phyloP scores from a whole-genome alignment of 2,888 invertebrate species.

The Xylota segnis region DNA sequence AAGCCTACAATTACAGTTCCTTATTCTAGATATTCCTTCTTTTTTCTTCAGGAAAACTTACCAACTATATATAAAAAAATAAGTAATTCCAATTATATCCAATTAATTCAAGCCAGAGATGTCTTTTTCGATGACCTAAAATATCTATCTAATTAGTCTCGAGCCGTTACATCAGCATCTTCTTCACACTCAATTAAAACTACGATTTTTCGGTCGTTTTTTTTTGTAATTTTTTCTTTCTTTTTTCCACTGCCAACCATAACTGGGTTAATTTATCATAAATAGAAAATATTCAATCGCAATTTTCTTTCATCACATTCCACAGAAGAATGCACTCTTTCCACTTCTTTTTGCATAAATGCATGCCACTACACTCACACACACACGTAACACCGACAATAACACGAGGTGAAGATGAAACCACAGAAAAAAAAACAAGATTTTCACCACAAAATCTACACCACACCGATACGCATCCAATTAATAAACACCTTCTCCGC shows the following conservation, averaged over 20 bases:
- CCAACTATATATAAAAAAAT: neutral
- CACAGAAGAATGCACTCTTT: slow-evolving; percentile 67
- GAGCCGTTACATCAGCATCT: neutral
- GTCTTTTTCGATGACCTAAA: neutral
- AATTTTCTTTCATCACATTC: slow-evolving; percentile 60
- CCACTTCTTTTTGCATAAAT: slow-evolving; percentile 60
- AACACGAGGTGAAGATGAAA: slow-evolving; percentile 62
- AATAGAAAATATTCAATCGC: slow-evolving; percentile 62
- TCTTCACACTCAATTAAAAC: slow-evolving; percentile 2
- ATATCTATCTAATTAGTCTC: slow-evolving; percentile 21
- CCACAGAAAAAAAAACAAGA: slow-evolving; percentile 29
- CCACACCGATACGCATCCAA: slow-evolving; percentile 10
- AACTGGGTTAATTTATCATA: slow-evolving; percentile 63
- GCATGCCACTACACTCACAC: slow-evolving; percentile 37
- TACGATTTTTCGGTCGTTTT: slow-evolving; percentile 18
- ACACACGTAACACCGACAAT: slow-evolving; percentile 22
- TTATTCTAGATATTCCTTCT: too few species aligned
- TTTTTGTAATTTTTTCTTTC: slow-evolving; percentile 15
- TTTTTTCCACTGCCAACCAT: slow-evolving; percentile 24
- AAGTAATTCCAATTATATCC: slow-evolving; percentile 36
- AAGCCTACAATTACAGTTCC: too few species aligned
- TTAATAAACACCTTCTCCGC: neutral
- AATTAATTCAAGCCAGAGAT: neutral
- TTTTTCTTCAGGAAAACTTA: slow-evolving; percentile 8
- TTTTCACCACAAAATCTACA: slow-evolving; percentile 49